Evolutionary conservation across 2,888 invertebrate genomes (phyloP), one percentile per base, ranked within the genome.

Genomic region (Melinaea menophilus): DNA sequence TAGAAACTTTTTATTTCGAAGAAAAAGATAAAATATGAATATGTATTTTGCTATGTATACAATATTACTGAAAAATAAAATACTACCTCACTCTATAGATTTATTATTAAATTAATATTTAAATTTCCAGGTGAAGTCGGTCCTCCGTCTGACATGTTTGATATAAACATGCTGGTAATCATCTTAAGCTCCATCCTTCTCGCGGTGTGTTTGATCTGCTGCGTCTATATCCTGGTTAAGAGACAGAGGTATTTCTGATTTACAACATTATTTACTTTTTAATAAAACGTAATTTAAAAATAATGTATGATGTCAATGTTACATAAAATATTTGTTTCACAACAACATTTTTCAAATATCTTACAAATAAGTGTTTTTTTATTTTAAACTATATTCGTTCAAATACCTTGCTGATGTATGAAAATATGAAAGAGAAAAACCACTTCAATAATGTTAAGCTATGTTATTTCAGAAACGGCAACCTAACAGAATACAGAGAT

Each of bases 151-250:
- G 91, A 91, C 2, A 66, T 82, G 2, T 79, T 90, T 58, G 91
- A 91, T 65, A 68, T 90, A 11, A 91, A 91, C 66, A 83, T 90
- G 80, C 62, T 90, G 46, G 91, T 91, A 5, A 91, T 91, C 58
- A 73, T 88, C 4, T 87, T 89, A 78, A 91, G 91, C 66, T 88
- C 86, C 2, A 80, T 90, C 2, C 75, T 91, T 0, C 81, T 91
- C 1, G 80, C 86, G 0, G 72, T 88, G 4, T 91, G 91, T 59
- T 77, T 91, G 2, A 65, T 90, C 2, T 84, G 85, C 73, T 90
- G 90, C 63, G 75, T 91, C 45, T 91, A 90, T 61, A 90, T 90
- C 51, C 75, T 91, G 2, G 74, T 90, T 1, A 89, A 84, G 63
- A 79, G 90, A 62, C 89, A 89, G 37, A 85, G 88, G 91, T 89